Conservation (phyloP, 1,140 invertebrate species). For the Homalodisca vitripennis region DNA sequence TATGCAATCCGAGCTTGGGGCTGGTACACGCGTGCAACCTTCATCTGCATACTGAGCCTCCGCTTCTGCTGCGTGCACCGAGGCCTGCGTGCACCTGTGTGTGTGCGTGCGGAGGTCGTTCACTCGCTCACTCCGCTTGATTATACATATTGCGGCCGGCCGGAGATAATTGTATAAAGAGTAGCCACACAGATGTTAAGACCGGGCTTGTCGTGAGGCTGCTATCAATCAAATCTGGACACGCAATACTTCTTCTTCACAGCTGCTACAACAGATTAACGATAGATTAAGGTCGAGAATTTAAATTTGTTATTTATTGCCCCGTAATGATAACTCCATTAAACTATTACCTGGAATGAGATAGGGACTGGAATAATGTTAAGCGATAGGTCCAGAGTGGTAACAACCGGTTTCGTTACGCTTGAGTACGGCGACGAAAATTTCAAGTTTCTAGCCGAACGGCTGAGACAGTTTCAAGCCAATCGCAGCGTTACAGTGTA, state of each 20-base stretch:
- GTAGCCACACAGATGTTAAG: background rate
- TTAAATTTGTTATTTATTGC: conserved; percentile 14
- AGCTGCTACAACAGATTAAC: background rate
- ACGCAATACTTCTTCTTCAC: conserved; percentile 9
- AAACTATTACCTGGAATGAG: too few relatives aligned
- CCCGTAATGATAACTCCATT: background rate
- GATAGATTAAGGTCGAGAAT: background rate
- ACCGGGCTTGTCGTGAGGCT: background rate
- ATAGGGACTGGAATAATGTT: too few relatives aligned
- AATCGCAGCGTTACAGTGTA: too few relatives aligned
- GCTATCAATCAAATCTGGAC: conserved; percentile 13
- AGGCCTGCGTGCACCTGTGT: background rate
- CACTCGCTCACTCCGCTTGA: background rate
- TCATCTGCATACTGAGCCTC: too few relatives aligned
- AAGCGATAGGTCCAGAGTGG: too few relatives aligned
- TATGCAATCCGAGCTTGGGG: too few relatives aligned
- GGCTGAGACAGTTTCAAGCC: too few relatives aligned
- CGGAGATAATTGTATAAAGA: background rate
- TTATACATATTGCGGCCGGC: background rate
- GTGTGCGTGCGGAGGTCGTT: background rate
- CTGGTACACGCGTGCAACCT: too few relatives aligned
- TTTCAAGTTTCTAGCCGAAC: too few relatives aligned
- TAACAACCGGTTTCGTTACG: too few relatives aligned
- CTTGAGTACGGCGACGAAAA: too few relatives aligned
- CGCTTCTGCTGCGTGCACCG: too few relatives aligned